A percentile compares a stretch with the other conserved stretches of the same genome.
Conservation (phyloP, 2,113 vertebrate species). For the Myotis lucifugus region DNA sequence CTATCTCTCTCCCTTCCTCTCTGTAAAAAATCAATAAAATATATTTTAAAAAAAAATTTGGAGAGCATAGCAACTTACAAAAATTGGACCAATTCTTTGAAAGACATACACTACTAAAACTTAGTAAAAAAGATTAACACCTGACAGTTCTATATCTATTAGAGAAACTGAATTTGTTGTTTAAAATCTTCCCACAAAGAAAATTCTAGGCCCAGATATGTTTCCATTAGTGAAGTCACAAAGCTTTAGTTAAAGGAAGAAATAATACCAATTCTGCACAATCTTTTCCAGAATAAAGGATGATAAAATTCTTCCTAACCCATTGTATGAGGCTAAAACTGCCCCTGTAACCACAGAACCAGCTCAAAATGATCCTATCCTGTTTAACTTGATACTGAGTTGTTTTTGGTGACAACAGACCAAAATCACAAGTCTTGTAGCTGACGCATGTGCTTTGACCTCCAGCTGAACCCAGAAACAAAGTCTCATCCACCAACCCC, state of each 20-base stretch:
- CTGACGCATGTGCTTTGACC: background rate
- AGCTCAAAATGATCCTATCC: background rate
- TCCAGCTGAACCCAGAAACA: background rate
- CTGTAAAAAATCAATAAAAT: too few relatives aligned
- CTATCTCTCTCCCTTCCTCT: too few relatives aligned
- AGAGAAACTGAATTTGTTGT: background rate
- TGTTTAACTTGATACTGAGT: background rate
- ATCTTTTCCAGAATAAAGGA: background rate
- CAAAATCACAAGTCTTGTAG: background rate
- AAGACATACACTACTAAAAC: background rate
- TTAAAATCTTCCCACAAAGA: background rate
- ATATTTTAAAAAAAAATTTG: too few relatives aligned
- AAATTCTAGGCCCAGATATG: background rate
- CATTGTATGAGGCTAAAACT: background rate
- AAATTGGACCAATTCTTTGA: background rate
- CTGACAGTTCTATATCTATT: background rate
- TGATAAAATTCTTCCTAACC: background rate
- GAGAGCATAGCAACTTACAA: background rate
- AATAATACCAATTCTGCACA: background rate
- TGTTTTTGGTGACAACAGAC: background rate
- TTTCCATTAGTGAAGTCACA: background rate
- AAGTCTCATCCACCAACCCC: background rate
- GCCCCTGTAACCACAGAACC: background rate
- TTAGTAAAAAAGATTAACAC: background rate
- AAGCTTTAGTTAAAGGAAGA: background rate